Evolutionary conservation across 2,888 invertebrate genomes (phyloP).

Genomic region (Rugalucina vietnamica): DNA sequence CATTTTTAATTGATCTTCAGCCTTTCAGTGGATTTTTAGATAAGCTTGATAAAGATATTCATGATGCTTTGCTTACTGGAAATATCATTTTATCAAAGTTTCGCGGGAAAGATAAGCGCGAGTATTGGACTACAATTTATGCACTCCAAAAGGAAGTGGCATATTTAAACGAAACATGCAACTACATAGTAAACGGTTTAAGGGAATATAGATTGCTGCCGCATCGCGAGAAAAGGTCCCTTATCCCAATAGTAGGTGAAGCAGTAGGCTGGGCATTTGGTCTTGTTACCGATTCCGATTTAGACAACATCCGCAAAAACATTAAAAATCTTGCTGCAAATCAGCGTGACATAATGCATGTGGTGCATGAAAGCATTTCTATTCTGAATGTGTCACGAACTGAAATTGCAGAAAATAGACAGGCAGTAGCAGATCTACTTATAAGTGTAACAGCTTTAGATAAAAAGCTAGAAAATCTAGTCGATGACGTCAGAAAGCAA

Average conservation of each 20-base stretch:
- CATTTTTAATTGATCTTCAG: conserved; percentile 20
- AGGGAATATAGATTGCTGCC: background rate
- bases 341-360: conserved; percentile 34
- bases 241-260: conserved; percentile 24
- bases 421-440: conserved; percentile 15
- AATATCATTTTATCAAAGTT: background rate
- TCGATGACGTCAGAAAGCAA: background rate
- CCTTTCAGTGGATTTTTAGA: conserved; percentile 13
- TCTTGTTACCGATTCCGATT: conserved; percentile 19
- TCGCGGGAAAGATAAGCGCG: background rate
- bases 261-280: conserved; percentile 24
- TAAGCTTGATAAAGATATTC: background rate
- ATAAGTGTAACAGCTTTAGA: conserved; percentile 7
- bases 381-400: conserved; percentile 29
- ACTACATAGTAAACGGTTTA: background rate
- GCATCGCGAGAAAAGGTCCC: background rate
- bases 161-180: background rate
- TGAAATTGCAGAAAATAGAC: conserved; percentile 30
- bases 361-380: conserved; percentile 16
- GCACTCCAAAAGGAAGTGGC: background rate
- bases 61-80: background rate
- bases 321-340: conserved; percentile 19
- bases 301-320: conserved; percentile 23
- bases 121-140: background rate
- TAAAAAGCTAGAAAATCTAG: background rate